phyloP scores from a whole-genome alignment of 2,888 invertebrate species.

The Drosophila paracracens region DNA sequence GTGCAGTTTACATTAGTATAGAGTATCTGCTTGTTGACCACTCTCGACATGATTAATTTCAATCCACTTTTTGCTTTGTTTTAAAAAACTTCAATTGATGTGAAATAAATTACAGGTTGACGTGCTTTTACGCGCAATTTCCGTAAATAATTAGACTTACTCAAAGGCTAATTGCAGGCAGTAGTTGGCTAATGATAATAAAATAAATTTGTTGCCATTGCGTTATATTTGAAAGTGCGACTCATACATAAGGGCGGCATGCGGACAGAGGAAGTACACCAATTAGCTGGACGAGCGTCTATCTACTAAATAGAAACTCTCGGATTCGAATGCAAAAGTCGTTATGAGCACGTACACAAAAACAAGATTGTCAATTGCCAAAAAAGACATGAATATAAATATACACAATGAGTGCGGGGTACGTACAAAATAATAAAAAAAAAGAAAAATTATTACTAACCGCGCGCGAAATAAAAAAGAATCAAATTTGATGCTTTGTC shows the following conservation, averaged over 20 bases:
- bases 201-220: constrained; percentile 23
- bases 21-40: background rate
- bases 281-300: constrained; percentile 46
- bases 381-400: constrained; percentile 9
- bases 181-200: constrained; percentile 44
- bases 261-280: constrained; percentile 41
- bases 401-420: background rate
- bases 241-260: constrained; percentile 16
- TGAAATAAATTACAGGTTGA: constrained; percentile 72
- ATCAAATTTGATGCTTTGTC: constrained; percentile 38
- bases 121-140: constrained; percentile 80
- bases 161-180: constrained; percentile 41
- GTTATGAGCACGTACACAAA: constrained; percentile 53
- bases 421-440: constrained; percentile 1
- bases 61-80: constrained; percentile 1
- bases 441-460: constrained; percentile 12
- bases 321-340: constrained; percentile 25
- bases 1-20: background rate
- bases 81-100: constrained; percentile 63
- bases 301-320: constrained; percentile 23
- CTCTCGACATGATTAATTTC: background rate
- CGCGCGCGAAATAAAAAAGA: constrained; percentile 16
- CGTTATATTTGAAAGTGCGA: constrained; percentile 35
- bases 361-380: constrained; percentile 44
- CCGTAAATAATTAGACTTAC: constrained; percentile 70